phyloP scores from a whole-genome alignment of 2,113 vertebrate species.

The Callaeas wilsoni region DNA sequence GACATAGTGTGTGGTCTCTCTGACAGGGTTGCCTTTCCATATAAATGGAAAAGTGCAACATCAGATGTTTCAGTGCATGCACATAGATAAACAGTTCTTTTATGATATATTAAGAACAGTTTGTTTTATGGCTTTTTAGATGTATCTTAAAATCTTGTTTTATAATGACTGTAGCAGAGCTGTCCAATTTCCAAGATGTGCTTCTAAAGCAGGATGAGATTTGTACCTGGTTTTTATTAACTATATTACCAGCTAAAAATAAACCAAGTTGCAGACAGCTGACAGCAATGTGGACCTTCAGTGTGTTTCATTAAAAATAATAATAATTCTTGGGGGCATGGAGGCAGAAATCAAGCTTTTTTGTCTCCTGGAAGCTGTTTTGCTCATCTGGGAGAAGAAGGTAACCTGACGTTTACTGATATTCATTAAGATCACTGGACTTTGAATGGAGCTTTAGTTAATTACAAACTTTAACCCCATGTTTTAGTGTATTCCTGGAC shows the following conservation, averaged over 20 bases:
- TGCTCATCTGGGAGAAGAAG: not conserved
- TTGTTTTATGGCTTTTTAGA: conserved; percentile 16
- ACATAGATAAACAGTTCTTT: not conserved
- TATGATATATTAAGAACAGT: not conserved
- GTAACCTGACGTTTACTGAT: not conserved
- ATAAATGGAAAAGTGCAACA: not conserved
- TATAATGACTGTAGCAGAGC: not conserved
- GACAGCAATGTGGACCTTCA: not conserved
- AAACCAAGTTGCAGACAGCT: not conserved
- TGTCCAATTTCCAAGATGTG: not conserved
- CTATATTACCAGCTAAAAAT: conserved; percentile 1
- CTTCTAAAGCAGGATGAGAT: not conserved
- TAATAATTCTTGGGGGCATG: not conserved
- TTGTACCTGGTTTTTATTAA: conserved; percentile 42
- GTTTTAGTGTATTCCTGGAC: not conserved
- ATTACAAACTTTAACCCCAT: not conserved
- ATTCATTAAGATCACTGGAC: not conserved
- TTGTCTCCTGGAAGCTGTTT: not conserved
- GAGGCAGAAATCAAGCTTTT: not conserved
- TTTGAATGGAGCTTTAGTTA: not conserved
- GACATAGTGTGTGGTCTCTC: conserved; percentile 40
- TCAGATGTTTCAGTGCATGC: not conserved
- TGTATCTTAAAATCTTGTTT: not conserved
- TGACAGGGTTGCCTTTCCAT: not conserved
- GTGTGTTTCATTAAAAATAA: conserved; percentile 43